Conservation (phyloP, 2,797 vertebrate genomes). For the Myotis myotis region DNA sequence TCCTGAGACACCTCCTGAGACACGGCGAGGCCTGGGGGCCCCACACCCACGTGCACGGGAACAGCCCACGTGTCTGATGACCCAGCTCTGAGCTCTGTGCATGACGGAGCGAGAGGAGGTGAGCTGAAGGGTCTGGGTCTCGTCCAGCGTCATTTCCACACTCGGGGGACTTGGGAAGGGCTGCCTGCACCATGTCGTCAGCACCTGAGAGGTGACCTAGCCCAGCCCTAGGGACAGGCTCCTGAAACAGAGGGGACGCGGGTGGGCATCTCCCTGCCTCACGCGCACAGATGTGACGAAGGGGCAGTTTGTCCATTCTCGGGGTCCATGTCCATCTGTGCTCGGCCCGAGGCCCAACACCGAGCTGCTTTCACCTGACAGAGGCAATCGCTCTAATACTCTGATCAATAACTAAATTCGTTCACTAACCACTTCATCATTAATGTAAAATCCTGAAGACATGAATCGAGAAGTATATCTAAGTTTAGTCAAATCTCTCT, state of each 20-base stretch:
- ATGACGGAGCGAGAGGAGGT: not conserved
- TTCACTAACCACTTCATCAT: not conserved
- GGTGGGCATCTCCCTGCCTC: not conserved
- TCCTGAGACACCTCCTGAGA: too few species aligned
- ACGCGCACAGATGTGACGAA: not conserved
- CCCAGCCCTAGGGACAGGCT: not conserved
- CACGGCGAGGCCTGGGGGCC: not conserved
- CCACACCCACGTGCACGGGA: not conserved
- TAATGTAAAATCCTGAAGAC: not conserved
- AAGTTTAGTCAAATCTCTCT: not conserved
- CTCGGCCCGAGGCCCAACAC: fast-evolving
- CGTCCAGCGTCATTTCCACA: not conserved
- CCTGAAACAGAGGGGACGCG: not conserved
- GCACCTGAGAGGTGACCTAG: not conserved
- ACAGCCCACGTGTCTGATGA: fast-evolving
- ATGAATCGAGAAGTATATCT: not conserved
- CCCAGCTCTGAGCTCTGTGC: fast-evolving
- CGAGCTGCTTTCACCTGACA: fast-evolving
- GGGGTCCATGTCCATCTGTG: fast-evolving
- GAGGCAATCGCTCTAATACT: not conserved
- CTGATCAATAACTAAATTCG: fast-evolving
- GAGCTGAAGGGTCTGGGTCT: not conserved
- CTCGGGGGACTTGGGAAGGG: not conserved
- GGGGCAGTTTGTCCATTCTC: fast-evolving
- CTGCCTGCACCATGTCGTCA: not conserved